Base-by-base conservation (phyloP, 1,140 invertebrate genomes). In the Cecropterus lyciades region DNA sequence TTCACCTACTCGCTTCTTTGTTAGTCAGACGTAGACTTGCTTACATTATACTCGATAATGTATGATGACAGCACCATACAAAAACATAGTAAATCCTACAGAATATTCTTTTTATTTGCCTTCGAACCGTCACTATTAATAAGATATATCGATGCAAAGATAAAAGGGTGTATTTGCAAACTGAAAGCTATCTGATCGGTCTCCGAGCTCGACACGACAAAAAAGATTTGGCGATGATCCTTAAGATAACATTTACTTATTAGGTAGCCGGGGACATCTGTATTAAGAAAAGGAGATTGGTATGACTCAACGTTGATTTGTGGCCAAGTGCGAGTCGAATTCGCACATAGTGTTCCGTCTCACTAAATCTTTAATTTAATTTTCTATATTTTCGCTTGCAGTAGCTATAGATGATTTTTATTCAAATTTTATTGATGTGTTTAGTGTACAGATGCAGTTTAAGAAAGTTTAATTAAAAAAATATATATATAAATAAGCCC, bases 81-180 rank as follows among this genome's bases (percentile, higher is more conserved):
- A 63, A 63, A 63, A 63, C 16, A 7, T 37, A 37, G 15, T 55
- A 42, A 56, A 56, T 43, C 37, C 53, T 42, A 56, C 33, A 42
- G 15, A 42, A 56, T 11, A 24, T 51, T 67, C 67, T 52, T 65
- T 74, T 74, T 70, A 68, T 75, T 70, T 74, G 72, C 75, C 69
- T 46, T 63, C 66, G 73, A 67, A 67, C 65, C 73, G 75, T 72
- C 75, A 70, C 69, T 68, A 74, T 81, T 76, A 79, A 75, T 70
- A 68, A 73, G 69, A 75, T 65, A 59, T 78, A 81, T 76, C 64
- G 72, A 66, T 71, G 40, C 43, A 40, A 52, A 73, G 75, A 77
- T 75, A 82, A 81, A 86, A 82, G 75, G 76, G 73, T 72, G 69
- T 82, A 78, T 83, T 84, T 79, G 80, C 79, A 81, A 80, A 81